Conservation (phyloP, 2,113 vertebrate genomes). For the Microcebus murinus region DNA sequence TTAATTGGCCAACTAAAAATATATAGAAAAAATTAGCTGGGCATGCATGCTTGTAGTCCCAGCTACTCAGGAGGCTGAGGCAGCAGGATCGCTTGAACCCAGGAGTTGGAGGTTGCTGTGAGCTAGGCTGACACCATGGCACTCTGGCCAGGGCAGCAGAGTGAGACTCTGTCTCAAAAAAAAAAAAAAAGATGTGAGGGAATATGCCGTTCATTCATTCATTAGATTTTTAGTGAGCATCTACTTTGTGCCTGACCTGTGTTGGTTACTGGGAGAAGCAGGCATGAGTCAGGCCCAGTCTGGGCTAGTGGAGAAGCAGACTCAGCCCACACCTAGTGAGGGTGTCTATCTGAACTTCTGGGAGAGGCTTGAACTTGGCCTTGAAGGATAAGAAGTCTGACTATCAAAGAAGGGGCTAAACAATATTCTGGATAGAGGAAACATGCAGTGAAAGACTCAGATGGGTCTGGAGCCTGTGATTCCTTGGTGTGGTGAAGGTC, state of each 20-base stretch:
- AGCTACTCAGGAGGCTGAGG: no score
- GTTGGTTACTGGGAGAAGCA: background rate
- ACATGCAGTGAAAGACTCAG: background rate
- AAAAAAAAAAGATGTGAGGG: background rate
- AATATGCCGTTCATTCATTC: background rate
- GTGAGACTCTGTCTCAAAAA: no score
- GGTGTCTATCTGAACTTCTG: background rate
- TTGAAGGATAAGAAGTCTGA: background rate
- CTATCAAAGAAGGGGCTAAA: background rate
- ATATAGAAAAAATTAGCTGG: no score
- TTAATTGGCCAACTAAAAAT: no score
- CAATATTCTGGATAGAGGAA: background rate
- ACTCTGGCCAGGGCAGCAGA: no score
- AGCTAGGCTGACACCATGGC: no score
- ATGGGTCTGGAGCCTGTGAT: background rate
- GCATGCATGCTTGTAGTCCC: no score
- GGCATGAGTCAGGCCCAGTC: background rate
- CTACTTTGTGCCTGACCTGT: background rate
- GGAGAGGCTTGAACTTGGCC: background rate
- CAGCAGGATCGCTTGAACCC: no score
- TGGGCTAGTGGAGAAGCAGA: background rate
- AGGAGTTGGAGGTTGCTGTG: no score
- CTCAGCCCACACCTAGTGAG: background rate
- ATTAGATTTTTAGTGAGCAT: background rate
- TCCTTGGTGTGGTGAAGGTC: background rate